Percentiles rank a stretch among this genome's conserved stretches.
Evolutionary conservation across 2,888 invertebrate genomes (phyloP).

Genomic region (Metellina segmentata): DNA sequence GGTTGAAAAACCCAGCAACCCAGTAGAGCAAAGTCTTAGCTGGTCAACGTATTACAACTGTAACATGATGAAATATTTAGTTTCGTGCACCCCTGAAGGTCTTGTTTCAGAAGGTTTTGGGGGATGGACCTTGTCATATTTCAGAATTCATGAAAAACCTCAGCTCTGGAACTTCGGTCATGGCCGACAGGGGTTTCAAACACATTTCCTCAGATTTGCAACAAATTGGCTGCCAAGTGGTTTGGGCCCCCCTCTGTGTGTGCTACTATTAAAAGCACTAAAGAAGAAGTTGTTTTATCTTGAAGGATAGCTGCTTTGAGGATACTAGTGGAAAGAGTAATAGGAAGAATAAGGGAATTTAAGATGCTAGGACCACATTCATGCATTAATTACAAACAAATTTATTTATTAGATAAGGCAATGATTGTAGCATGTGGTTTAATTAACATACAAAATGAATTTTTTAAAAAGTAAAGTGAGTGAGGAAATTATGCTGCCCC

Average conservation of each 20-base stretch:
- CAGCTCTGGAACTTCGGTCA: constrained; percentile 76
- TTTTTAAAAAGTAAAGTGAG: not conserved
- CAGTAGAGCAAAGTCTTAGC: constrained; percentile 79
- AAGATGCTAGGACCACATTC: too few relatives aligned
- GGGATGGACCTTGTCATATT: constrained; percentile 78
- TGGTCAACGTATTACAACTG: constrained; percentile 78
- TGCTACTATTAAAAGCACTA: not conserved
- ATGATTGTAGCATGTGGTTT: not conserved
- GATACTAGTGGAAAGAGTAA: constrained; percentile 19
- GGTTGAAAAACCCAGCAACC: constrained; percentile 80
- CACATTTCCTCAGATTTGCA: too few relatives aligned
- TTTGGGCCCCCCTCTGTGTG: constrained; percentile 29
- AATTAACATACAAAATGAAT: not conserved
- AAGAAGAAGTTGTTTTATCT: not conserved
- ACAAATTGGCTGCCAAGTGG: constrained; percentile 2
- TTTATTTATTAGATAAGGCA: not conserved
- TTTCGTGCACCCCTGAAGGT: constrained; percentile 79
- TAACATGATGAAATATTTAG: constrained; percentile 80
- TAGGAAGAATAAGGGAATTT: constrained; percentile 39
- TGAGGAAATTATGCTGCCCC: too few relatives aligned
- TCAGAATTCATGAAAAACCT: constrained; percentile 72
- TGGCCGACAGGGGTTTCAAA: constrained; percentile 78
- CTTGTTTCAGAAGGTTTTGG: constrained; percentile 80
- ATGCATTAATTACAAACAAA: constrained; percentile 6
- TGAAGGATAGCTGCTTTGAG: constrained; percentile 14